phyloP scores from a whole-genome alignment of 2,888 invertebrate genomes.

The Incurvaria masculella region DNA sequence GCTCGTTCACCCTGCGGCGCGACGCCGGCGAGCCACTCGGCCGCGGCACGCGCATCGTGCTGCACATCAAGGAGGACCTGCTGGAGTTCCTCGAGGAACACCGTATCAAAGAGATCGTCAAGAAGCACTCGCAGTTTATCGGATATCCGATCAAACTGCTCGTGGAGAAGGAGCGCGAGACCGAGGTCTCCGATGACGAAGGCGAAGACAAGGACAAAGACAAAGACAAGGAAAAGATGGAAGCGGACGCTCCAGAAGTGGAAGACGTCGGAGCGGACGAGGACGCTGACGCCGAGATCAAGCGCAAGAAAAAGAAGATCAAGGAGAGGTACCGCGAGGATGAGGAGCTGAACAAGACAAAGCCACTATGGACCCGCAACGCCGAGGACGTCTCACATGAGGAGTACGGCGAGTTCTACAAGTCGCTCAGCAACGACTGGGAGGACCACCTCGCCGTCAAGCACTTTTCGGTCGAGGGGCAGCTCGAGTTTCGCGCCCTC shows the following conservation, averaged over 20 bases:
- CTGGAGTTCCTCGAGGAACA: slow-evolving; percentile 92
- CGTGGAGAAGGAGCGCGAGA: slow-evolving; percentile 95
- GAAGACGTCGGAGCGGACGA: slow-evolving; percentile 73
- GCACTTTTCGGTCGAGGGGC: slow-evolving; percentile 92
- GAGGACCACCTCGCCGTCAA: slow-evolving; percentile 96
- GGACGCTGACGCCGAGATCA: slow-evolving; percentile 66
- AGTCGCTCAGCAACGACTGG: slow-evolving; percentile 97
- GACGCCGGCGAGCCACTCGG: slow-evolving; percentile 79
- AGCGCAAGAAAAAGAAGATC: slow-evolving; percentile 93
- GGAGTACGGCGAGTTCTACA: slow-evolving; percentile 98
- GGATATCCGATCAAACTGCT: slow-evolving; percentile 96
- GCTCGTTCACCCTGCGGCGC: slow-evolving; percentile 88
- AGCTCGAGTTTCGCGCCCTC: slow-evolving; percentile 91
- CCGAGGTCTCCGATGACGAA: slow-evolving; percentile 93
- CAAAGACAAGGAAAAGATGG: slow-evolving; percentile 49
- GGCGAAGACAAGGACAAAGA: slow-evolving; percentile 73
- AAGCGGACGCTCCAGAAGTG: slow-evolving; percentile 65
- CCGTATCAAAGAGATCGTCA: slow-evolving; percentile 95
- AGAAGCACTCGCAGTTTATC: slow-evolving; percentile 99
- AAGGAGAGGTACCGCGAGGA: slow-evolving; percentile 98
- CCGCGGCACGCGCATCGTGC: slow-evolving; percentile 92
- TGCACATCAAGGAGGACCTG: slow-evolving; percentile 96
- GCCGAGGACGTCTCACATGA: slow-evolving; percentile 95
- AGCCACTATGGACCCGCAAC: slow-evolving; percentile 97
- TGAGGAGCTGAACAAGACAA: slow-evolving; percentile 97